Conservation (phyloP, 2,113 vertebrate species). For the Oriolus oriolus region DNA sequence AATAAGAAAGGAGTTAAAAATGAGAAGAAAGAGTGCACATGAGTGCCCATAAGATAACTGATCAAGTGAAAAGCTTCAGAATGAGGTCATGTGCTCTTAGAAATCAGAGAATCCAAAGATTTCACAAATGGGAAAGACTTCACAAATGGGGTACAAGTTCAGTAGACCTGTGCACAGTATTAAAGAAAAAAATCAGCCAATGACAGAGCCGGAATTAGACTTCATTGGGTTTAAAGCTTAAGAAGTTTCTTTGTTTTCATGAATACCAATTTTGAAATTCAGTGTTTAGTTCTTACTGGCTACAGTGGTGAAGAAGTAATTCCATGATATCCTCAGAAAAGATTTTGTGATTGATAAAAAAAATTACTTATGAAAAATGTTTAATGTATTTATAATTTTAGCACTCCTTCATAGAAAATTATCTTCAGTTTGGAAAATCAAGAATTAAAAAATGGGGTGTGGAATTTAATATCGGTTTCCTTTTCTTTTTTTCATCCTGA, state of each 20-base stretch:
- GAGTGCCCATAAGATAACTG: background rate
- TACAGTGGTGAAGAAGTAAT: background rate
- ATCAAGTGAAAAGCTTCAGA: background rate
- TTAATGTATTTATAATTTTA: background rate
- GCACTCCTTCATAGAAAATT: background rate
- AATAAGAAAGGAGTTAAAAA: background rate
- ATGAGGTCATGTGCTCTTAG: background rate
- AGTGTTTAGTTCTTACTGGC: background rate
- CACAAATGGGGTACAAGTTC: background rate
- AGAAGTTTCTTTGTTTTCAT: background rate
- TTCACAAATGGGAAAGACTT: background rate
- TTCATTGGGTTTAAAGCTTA: background rate
- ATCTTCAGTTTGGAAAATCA: background rate
- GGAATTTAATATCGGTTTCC: fast-evolving
- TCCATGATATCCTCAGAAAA: background rate
- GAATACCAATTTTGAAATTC: background rate
- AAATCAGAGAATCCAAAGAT: background rate
- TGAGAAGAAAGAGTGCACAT: background rate
- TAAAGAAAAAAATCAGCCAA: background rate
- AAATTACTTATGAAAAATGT: background rate
- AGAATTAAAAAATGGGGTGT: background rate
- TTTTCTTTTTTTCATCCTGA: background rate
- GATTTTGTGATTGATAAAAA: background rate
- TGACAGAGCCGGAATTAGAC: background rate
- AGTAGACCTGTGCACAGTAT: background rate